Evolutionary conservation across 2,888 invertebrate species (phyloP).

Genomic region (Rosalia funebris): DNA sequence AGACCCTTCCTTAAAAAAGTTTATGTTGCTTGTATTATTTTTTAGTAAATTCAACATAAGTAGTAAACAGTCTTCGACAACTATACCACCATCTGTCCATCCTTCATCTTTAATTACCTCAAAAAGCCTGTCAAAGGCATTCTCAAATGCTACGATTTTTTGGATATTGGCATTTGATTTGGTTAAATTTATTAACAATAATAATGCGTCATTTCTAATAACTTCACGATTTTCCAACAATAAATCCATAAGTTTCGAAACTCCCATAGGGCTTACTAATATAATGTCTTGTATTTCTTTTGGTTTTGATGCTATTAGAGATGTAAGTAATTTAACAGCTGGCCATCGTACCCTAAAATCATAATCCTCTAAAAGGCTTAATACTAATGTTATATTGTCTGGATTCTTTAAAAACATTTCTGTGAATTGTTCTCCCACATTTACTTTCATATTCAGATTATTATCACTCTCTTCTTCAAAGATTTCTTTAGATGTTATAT

Average conservation of each 20-base stretch:
- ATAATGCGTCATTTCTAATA: constrained; percentile 91
- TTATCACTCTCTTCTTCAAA: constrained; percentile 83
- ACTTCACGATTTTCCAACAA: constrained; percentile 94
- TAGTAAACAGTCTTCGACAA: constrained; percentile 96
- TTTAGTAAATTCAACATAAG: constrained; percentile 92
- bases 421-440: constrained; percentile 92
- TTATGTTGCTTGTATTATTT: constrained; percentile 97
- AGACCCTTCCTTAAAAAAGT: constrained; percentile 97
- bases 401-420: constrained; percentile 95
- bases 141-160: constrained; percentile 99
- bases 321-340: constrained; percentile 87
- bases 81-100: constrained; percentile 93
- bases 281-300: constrained; percentile 90
- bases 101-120: constrained; percentile 82
- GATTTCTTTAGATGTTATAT: constrained; percentile 83
- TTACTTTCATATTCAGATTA: constrained; percentile 65
- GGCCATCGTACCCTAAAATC: constrained; percentile 94
- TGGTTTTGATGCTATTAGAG: constrained; percentile 85
- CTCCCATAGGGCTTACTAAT: constrained; percentile 93
- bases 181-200: constrained; percentile 91
- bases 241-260: constrained; percentile 97
- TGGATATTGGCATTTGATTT: constrained; percentile 97
- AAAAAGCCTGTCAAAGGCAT: constrained; percentile 95
- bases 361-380: constrained; percentile 91
- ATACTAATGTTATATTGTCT: constrained; percentile 83